Base-by-base conservation (phyloP, 2,797 vertebrate species). In the Pangasius sanitwongsei region DNA sequence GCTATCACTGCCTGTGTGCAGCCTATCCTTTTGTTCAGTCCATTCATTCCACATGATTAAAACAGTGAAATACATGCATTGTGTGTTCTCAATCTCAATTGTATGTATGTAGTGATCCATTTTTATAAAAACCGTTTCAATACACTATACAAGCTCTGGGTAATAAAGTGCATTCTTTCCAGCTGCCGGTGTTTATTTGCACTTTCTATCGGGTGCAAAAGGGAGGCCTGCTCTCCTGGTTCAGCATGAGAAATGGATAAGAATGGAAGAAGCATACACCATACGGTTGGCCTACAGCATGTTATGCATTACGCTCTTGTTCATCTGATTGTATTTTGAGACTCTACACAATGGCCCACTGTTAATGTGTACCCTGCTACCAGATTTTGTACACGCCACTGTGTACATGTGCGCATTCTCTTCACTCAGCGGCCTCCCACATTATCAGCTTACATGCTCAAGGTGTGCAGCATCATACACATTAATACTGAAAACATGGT, bases 351-450 rank as follows among this genome's bases (percentile, higher is more conserved):
- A 90, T 84, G 18, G 37, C 4, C 55, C 82, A 57, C 61, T 88
- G 81, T 88, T 85, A 53, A 72, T 34, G 61, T 65, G 28, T n/a
- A n/a, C 8, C 31, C 63, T 83, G 59, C 75, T 67, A 44, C 77
- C 69, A 86, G 69, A 70, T 90, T 88, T 77, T 63, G 44, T 83
- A 57, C 69, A 86, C 65, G 13, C 20, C 63, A 31, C 82, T 69
- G 31, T 55, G 81, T 50, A 55, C 86, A 82, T 85, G 86, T 88
- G 57, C 87, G 72, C 34, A 67, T 89, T 87, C 57, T 87, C 87
- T 78, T 59, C 85, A 78, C 59, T 91, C 87, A 78, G 63, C 85
- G 83, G 53, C 87, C 67, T 91, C 85, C 75, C 67, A 88, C 31
- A 37, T 48, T 87, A 85, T 90, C 82, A 41, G 65, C 61, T 91